Percentiles rank a stretch among this genome's conserved stretches.
These are phyloP conservation scores for Lepidocyrtinus sp. DNA, from an alignment of 2,888 invertebrate genomes.

Conservation along the genomic window DNA sequence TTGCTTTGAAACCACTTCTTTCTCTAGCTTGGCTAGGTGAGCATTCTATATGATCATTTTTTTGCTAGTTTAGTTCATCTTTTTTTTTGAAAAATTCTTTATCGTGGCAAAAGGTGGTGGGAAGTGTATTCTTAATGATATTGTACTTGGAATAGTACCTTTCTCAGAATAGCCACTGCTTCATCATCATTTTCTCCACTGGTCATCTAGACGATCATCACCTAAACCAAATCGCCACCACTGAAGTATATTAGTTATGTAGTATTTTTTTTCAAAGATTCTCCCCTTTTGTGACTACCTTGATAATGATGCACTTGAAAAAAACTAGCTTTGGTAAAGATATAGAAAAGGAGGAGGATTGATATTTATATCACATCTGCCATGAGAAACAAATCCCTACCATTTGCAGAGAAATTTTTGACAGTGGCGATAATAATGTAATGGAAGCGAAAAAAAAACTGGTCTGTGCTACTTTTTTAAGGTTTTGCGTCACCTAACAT, in stretches of 20 bases:
- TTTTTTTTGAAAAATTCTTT: slow-evolving; percentile 49
- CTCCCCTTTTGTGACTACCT: no score
- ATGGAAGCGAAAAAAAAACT: slow-evolving; percentile 70
- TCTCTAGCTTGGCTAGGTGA: no score
- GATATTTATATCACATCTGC: slow-evolving; percentile 66
- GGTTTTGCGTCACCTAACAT: slow-evolving; percentile 68
- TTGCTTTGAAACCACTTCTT: slow-evolving; percentile 14
- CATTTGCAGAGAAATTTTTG: slow-evolving; percentile 70
- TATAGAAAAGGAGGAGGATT: slow-evolving; percentile 45
- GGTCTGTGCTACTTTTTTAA: slow-evolving; percentile 70
- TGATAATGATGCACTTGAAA: slow-evolving; percentile 47
- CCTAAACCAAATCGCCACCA: no score
- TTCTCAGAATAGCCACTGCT: slow-evolving; percentile 55
- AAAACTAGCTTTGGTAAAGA: slow-evolving; percentile 49
- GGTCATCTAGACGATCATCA: slow-evolving; percentile 15
- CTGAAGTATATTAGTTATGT: no score
- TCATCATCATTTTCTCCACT: slow-evolving; percentile 39
- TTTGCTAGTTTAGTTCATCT: no score
- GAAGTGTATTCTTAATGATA: slow-evolving; percentile 23
- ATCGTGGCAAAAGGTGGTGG: slow-evolving; percentile 47
- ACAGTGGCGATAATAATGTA: slow-evolving; percentile 70
- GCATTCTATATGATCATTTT: no score
- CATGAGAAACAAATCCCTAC: slow-evolving; percentile 67
- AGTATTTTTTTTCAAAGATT: no score
- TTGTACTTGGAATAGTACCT: slow-evolving; percentile 36